Base-by-base conservation (phyloP, 2,888 invertebrate species). In the Molanna angustata region DNA sequence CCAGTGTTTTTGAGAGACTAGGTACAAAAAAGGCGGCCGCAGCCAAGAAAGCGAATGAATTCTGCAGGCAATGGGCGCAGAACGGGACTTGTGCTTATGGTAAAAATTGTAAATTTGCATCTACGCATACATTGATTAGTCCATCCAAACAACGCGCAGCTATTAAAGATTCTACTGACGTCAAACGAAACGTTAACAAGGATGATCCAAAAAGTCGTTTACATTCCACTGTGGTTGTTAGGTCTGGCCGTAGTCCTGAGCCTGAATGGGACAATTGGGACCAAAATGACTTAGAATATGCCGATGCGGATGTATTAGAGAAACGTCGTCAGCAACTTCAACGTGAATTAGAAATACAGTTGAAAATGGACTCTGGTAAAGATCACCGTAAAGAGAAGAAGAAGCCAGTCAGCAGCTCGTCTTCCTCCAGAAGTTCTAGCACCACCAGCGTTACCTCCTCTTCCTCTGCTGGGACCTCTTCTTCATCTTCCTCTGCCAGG, bases 1-100 rank as follows among this genome's bases (percentile, higher is more conserved):
- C 87, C 61, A 89, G 88, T 78, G 89, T 90, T 62, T 90, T 90
- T 74, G 89, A 89, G 73, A 81, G 89, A 64, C 80, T 89, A 65
- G 89, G 89, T 62, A 88, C 86, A 39, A 87, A 87, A 73, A 85
- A 86, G 66, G 75, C 76, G 57, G 71, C 79, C 21, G 66, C 65
- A 61, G 62, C 66, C 55, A 60, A 63, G 52, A 63, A 64, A 56
- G 70, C 59, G 27, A 79, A 74, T 69, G 85, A 85, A 70, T 83
- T 81, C 72, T 87, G 87, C 68, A 82, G 86, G 68, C 86, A 86
- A 75, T 87, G 87, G 87, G 83, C 84, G 54, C 82, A 85, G 67
- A 84, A 82, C 78, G 88, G 88, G 64, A 85, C 80, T 68, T 88
- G 88, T 69, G 85, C 85, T 61, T 87, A 85, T 73, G 86, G 86